Base-by-base conservation (phyloP, 2,797 vertebrate species). In the Macropodus opercularis region DNA sequence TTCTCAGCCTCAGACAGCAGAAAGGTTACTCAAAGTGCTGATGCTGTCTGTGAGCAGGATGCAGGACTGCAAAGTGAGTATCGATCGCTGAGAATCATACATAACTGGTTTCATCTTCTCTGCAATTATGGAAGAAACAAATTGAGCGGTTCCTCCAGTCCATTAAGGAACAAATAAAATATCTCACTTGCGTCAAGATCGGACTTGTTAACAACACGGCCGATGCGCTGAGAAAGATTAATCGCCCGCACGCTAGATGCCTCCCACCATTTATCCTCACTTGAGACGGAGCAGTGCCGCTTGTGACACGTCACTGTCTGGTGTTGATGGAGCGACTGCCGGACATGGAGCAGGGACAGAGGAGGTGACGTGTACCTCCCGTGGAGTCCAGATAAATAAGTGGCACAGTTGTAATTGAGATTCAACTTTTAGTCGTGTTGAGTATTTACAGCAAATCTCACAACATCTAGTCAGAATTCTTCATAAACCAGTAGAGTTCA, bases 81-180 rank as follows among this genome's bases (percentile, higher is more conserved):
- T 87, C 62, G 84, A 87, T 83, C 18, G 19, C 24, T 41, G 26
- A 19, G 46, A 50, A 72, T 80, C 68, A 77, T 57, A 77, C 48
- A 56, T 42, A 79, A 55, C 63, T 24, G 39, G 63, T 55, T 70
- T 81, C 74, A 68, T 82, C 61, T 80, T 82, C 72, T 66, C 49
- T 19, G 59, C 74, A 77, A 80, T 84, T 83, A 85, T 84, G 67
- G 63, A 56, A 46, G 47, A 75, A 64, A 70, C 66, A 83, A 78
- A 81, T 79, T 67, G 79, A 85, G 66, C 44, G 34, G 71, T 63
- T 81, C 70, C 46, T 73, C 12, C 13, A 47, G 61, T 79, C 70
- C 66, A 84, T 87, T 79, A 83, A 67, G 62, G 72, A 69, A 67
- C 64, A 72, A 69, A 81, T 56, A 51, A 69, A 75, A 81, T 60